Evolutionary conservation across 2,113 vertebrate genomes (phyloP).

Genomic region (Ailurus styani): DNA sequence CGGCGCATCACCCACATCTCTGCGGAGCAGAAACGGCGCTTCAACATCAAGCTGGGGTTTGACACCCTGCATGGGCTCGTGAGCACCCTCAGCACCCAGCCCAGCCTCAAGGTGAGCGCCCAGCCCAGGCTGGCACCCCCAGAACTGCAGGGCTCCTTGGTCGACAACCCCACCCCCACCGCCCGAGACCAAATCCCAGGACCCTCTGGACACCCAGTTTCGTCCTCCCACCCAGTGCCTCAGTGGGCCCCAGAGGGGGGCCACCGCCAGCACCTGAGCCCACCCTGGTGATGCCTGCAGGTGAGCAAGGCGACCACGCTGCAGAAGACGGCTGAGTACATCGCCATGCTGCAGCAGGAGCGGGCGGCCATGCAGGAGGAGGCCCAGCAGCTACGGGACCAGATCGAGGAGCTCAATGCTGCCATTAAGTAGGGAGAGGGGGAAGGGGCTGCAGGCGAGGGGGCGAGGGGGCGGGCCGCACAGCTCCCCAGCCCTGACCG

Average conservation of each 20-base stretch:
- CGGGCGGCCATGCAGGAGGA: constrained; percentile 91
- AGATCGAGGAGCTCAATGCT: constrained; percentile 92
- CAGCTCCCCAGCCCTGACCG: background rate
- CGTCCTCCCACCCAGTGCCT: background rate
- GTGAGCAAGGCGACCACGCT: constrained; percentile 96
- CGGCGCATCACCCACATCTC: constrained; percentile 97
- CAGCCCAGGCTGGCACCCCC: background rate
- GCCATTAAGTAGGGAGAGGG: constrained; percentile 88
- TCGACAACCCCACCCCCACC: too few relatives aligned
- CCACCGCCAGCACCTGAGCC: background rate
- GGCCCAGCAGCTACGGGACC: constrained; percentile 89
- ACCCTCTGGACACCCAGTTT: background rate
- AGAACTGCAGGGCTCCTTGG: background rate
- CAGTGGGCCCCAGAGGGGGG: background rate
- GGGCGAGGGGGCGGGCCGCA: background rate
- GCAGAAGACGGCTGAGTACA: constrained; percentile 96
- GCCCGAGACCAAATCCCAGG: background rate
- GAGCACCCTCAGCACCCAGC: constrained; percentile 92
- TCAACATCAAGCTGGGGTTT: constrained; percentile 98
- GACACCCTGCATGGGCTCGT: constrained; percentile 94
- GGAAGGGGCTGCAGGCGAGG: background rate
- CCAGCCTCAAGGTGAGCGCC: constrained; percentile 90
- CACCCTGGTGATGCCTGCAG: constrained; percentile 71
- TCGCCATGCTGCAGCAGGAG: constrained; percentile 96
- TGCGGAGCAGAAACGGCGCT: constrained; percentile 97